Evolutionary conservation across 2,888 invertebrate species (phyloP), one percentile per base, ranked within the genome.

Genomic region (Agonum fuliginosum): DNA sequence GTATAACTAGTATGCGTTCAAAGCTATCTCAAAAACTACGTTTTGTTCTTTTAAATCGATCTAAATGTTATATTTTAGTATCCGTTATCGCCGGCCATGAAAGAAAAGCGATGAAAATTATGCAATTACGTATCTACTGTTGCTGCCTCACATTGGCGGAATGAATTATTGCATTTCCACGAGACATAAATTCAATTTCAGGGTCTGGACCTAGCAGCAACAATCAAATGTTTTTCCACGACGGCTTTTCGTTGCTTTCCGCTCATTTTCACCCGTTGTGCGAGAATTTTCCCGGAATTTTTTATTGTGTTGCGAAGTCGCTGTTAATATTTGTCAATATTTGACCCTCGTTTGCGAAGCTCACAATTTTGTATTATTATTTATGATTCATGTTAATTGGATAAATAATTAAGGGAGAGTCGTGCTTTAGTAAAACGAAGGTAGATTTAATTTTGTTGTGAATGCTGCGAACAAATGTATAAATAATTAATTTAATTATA

Each of bases 401-500:
- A 34, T 62, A 19, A 62, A 37, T 20, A 34, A 17, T 30, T 62
- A 19, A 30, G 20, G 30, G 19, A 37, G 34, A 62, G 10, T 37
- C 34, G 34, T 62, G 34, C 34, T 62, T 62, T 62, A 62, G 62
- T 62, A 10, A 62, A 62, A 62, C 34, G 34, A 30, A 62, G 34
- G 62, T 62, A 62, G 62, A 62, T 62, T 62, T 19, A 62, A 62
- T 62, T 62, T 17, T 20, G 17, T 62, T 34, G 62, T 62, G 62
- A 62, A 62, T 34, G 34, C 30, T 10, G 17, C 17, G 62, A 30
- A 62, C 62, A 62, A 62, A 62, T 62, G 62, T 62, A 62, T 62
- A 62, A 62, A 62, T 62, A 62, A 62, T 62, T 62, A 62, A 62
- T 62, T 62, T 17, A 62, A 62, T 62, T 62, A 62, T 30, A 62